phyloP scores from a whole-genome alignment of 37 sponge, comb jelly and placozoan species.

The Chondrosia reniformis region DNA sequence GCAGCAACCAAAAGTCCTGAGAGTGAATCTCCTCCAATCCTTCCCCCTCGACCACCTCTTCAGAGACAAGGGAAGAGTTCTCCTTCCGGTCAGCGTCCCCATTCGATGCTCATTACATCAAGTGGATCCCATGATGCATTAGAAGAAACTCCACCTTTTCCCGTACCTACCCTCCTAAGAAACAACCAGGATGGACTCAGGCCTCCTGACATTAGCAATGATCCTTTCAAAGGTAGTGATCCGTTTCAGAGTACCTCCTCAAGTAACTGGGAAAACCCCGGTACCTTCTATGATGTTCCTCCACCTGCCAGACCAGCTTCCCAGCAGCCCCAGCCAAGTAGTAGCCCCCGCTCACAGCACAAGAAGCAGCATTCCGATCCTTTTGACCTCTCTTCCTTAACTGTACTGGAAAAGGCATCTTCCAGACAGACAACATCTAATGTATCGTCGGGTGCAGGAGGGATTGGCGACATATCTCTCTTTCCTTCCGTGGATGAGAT shows the following conservation, averaged over 20 bases:
- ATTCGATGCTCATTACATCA: slow-evolving; percentile 2
- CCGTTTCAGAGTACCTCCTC: slow-evolving; percentile 23
- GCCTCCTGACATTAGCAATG: not conserved
- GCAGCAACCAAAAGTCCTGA: too few species aligned
- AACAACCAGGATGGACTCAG: not conserved
- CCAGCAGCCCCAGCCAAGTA: not conserved
- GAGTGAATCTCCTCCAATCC: not conserved
- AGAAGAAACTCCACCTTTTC: not conserved
- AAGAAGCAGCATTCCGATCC: slow-evolving; percentile 12
- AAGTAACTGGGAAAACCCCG: slow-evolving; percentile 34
- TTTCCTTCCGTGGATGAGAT: slow-evolving; percentile 23
- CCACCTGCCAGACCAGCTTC: not conserved
- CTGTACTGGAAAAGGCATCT: not conserved
- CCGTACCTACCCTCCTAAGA: not conserved
- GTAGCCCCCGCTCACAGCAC: not conserved
- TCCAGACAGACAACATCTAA: not conserved
- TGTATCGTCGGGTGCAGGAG: not conserved
- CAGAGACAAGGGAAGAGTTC: not conserved
- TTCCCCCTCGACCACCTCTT: too few species aligned
- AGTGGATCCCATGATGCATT: not conserved
- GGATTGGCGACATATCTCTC: too few species aligned
- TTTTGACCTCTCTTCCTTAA: not conserved
- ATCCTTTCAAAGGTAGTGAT: not conserved
- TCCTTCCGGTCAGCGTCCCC: not conserved
- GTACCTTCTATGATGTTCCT: slow-evolving; percentile 38